Evolutionary conservation across 2,113 vertebrate species (phyloP).

Genomic region (Urocolius indicus): DNA sequence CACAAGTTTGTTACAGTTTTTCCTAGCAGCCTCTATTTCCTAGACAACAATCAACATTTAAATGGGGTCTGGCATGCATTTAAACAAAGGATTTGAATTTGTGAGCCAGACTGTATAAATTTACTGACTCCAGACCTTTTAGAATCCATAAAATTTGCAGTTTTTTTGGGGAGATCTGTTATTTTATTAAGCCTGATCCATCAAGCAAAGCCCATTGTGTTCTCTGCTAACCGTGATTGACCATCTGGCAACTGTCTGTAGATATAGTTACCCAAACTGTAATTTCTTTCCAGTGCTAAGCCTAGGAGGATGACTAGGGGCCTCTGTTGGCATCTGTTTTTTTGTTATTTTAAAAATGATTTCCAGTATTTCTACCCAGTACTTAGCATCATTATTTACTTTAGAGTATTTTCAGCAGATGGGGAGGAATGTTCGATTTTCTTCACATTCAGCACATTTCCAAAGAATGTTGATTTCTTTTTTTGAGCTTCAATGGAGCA

Average conservation of each 20-base stretch:
- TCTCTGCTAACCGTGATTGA: conserved; percentile 39
- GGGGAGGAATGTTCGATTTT: conserved; percentile 38
- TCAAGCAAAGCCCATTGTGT: conserved; percentile 2
- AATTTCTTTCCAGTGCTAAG: conserved; percentile 55
- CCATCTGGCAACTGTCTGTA: conserved; percentile 53
- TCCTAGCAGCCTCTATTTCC: neutral
- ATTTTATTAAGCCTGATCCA: neutral
- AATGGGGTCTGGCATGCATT: neutral
- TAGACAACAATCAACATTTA: neutral
- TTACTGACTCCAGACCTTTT: neutral
- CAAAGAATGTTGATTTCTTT: neutral
- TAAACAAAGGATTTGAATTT: neutral
- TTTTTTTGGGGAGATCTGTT: conserved; percentile 2
- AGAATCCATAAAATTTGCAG: neutral
- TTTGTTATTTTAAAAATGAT: conserved; percentile 59
- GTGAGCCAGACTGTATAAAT: neutral
- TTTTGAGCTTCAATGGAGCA: neutral
- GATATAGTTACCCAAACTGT: conserved; percentile 11
- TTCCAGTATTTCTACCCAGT: conserved; percentile 64
- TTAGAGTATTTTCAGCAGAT: conserved; percentile 54
- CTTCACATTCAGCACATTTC: conserved; percentile 57
- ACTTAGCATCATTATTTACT: conserved; percentile 54
- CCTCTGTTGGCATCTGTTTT: conserved; percentile 19
- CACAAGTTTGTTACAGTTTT: neutral
- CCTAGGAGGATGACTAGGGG: neutral